A percentile compares a stretch with the other conserved stretches of the same genome.
phyloP scores from a whole-genome alignment of 2,797 vertebrate species.

The Holocentrus rufus region DNA sequence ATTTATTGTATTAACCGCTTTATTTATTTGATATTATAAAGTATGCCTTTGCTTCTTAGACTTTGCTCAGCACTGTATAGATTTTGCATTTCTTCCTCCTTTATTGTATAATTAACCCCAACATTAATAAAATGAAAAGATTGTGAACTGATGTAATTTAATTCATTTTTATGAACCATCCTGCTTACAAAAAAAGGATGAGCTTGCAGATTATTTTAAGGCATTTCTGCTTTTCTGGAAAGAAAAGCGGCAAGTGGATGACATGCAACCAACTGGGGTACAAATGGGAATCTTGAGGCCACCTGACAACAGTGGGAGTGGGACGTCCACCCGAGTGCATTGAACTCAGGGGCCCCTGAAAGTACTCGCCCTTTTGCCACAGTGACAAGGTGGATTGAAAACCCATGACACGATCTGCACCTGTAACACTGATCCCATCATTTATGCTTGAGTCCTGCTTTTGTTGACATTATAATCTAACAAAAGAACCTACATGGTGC shows the following conservation, averaged over 20 bases:
- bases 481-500: too few species aligned
- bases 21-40: slow-evolving; percentile 80
- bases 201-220: background rate
- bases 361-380: too few species aligned
- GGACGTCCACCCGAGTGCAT: too few species aligned
- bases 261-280: background rate
- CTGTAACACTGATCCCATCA: too few species aligned
- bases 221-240: background rate
- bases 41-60: slow-evolving; percentile 64
- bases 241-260: too few species aligned
- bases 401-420: too few species aligned
- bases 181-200: background rate
- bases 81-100: slow-evolving; percentile 58
- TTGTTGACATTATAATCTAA: too few species aligned
- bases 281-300: too few species aligned
- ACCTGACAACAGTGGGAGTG: too few species aligned
- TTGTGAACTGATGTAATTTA: slow-evolving; percentile 37
- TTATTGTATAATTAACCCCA: slow-evolving; percentile 72
- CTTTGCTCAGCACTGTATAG: slow-evolving; percentile 55
- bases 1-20: slow-evolving; percentile 90
- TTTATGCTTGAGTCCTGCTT: too few species aligned
- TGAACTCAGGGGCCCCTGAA: too few species aligned
- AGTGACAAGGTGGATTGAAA: too few species aligned
- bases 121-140: slow-evolving; percentile 70
- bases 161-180: slow-evolving; percentile 7